A percentile compares a stretch with the other conserved stretches of the same genome.
These are phyloP conservation scores for Seriola aureovittata DNA, from an alignment of 2,113 vertebrate species.

Conservation along the genomic window DNA sequence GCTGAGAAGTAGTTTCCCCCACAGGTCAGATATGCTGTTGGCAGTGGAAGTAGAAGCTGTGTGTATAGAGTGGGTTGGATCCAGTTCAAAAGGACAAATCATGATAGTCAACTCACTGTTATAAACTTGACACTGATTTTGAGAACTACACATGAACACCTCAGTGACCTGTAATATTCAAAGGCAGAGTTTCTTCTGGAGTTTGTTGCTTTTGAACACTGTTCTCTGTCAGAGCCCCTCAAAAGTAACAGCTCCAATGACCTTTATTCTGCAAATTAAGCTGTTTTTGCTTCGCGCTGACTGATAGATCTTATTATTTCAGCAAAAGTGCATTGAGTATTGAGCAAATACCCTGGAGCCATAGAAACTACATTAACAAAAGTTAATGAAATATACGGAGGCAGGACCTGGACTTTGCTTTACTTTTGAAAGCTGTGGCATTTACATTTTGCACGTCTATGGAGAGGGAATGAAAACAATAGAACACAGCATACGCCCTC, in stretches of 20 bases:
- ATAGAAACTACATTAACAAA: conserved; percentile 82
- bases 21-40: conserved; percentile 6
- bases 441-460: conserved; percentile 71
- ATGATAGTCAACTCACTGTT: conserved; percentile 24
- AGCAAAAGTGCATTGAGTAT: conserved; percentile 81
- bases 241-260: conserved; percentile 79
- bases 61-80: conserved; percentile 17
- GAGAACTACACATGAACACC: conserved; percentile 29
- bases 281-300: conserved; percentile 78
- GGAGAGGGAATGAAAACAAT: conserved; percentile 39
- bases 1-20: conserved; percentile 26
- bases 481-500: conserved; percentile 28
- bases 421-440: conserved; percentile 77
- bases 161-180: conserved; percentile 37
- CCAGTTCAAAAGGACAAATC: conserved; percentile 48
- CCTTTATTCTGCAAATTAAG: conserved; percentile 88
- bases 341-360: conserved; percentile 82
- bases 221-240: conserved; percentile 61
- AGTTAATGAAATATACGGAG: conserved; percentile 84
- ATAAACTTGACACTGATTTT: conserved; percentile 39
- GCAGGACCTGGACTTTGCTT: conserved; percentile 70
- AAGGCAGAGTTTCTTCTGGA: conserved; percentile 33
- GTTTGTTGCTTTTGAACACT: conserved; percentile 55
- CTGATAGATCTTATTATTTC: conserved; percentile 87
- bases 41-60: background rate